Evolutionary conservation across 2,797 vertebrate genomes (phyloP).

Genomic region (Coilia nasus): DNA sequence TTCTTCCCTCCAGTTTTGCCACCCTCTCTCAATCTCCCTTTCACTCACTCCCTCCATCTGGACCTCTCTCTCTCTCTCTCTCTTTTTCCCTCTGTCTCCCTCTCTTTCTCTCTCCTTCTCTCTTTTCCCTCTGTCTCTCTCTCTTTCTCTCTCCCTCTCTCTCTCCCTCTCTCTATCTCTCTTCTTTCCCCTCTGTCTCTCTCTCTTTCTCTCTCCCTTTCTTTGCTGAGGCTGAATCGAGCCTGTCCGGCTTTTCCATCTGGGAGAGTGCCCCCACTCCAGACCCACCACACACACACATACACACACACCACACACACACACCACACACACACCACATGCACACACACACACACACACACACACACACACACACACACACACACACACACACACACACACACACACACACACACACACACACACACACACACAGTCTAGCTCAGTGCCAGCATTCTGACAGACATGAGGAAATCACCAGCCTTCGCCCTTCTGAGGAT

Average conservation of each 20-base stretch:
- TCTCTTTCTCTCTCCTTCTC: too few relatives aligned
- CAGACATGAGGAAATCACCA: conserved; percentile 28
- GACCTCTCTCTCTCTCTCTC: too few relatives aligned
- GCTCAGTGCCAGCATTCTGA: conserved; percentile 26
- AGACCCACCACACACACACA: conserved; percentile 8
- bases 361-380: background rate
- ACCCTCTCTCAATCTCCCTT: too few relatives aligned
- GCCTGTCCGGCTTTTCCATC: conserved; percentile 35
- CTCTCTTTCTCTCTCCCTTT: background rate
- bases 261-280: conserved; percentile 34
- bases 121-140: background rate
- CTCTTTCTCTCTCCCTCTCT: background rate
- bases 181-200: background rate
- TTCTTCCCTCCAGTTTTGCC: too few relatives aligned
- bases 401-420: too few relatives aligned
- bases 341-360: background rate
- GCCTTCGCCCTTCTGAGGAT: background rate
- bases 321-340: too few relatives aligned
- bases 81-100: too few relatives aligned
- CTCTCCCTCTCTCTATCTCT: background rate
- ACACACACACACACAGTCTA: background rate
- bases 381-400: too few relatives aligned
- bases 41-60: too few relatives aligned
- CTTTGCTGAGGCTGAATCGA: background rate
- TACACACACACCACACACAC: too few relatives aligned